Conservation (phyloP, 2,888 invertebrate genomes). For the Nycteola revayana region DNA sequence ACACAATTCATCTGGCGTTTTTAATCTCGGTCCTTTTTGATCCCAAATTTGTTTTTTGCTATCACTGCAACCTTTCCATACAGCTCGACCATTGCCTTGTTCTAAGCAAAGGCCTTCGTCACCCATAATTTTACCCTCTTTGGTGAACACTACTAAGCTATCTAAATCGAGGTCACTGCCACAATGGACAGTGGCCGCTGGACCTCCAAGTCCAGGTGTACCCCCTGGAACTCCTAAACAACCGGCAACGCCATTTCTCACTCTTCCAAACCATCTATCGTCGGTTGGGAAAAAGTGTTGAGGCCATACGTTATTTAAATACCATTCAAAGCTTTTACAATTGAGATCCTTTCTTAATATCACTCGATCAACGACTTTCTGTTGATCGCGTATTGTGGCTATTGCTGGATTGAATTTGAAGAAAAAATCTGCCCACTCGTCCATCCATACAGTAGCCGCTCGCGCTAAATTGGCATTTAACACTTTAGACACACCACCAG, state of each 20-base stretch:
- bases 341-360: slow-evolving; percentile 86
- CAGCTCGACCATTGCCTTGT: slow-evolving; percentile 83
- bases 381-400: slow-evolving; percentile 78
- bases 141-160: slow-evolving; percentile 87
- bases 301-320: slow-evolving; percentile 96
- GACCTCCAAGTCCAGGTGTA: slow-evolving; percentile 86
- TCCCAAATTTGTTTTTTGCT: slow-evolving; percentile 87
- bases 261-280: slow-evolving; percentile 94
- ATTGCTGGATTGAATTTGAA: slow-evolving; percentile 92
- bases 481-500: slow-evolving; percentile 94
- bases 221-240: slow-evolving; percentile 68
- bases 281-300: slow-evolving; percentile 96
- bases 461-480: slow-evolving; percentile 95
- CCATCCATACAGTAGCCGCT: slow-evolving; percentile 98
- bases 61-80: slow-evolving; percentile 88
- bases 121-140: slow-evolving; percentile 89
- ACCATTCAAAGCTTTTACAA: slow-evolving; percentile 96
- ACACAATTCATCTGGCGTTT: slow-evolving; percentile 55
- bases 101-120: slow-evolving; percentile 95
- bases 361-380: slow-evolving; percentile 84
- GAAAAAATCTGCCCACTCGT: slow-evolving; percentile 96
- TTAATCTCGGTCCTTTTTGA: slow-evolving; percentile 71
- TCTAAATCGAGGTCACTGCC: slow-evolving; percentile 80
- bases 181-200: slow-evolving; percentile 86
- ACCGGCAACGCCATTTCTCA: slow-evolving; percentile 75